Base-by-base conservation (phyloP, 2,888 invertebrate species). In the Alviniconcha strummeri region DNA sequence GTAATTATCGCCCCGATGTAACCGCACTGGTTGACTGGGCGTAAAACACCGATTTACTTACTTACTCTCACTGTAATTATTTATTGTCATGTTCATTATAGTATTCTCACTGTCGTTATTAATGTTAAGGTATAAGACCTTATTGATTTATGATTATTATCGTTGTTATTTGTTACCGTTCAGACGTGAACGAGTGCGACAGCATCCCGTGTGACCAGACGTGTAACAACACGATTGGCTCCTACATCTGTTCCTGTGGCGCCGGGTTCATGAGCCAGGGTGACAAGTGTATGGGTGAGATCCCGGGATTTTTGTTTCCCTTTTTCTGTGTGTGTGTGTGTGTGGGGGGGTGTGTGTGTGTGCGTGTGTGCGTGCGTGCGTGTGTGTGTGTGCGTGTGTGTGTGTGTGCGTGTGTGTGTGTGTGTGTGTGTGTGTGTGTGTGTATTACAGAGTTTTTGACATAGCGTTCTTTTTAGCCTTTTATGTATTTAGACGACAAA, bases 171-270 rank as follows among this genome's bases (percentile, higher is more conserved):
- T 55, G 36, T 72, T 36, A 78, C 3, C 54, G 36, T 60, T 36
- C 80, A 86, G 86, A 86, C 74, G 60, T 84, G 60, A 54, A 86
- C 60, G 86, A 86, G 69, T 86, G 86, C 67, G 17, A 55, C 76
- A 64, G 56, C n/a, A 83, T 60, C 54, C 83, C 83, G 5, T 86
- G 87, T 80, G 83, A 84, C 54, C 85, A 85, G 1, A 82, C 15
- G 11, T 88, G 88, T 75, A 82, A 56, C 9, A 83, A 87, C 77
- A 85, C 82, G 13, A 74, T 78, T 7, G 86, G 88, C 3, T 82
- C 83, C 36, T 87, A 85, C 81, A 80, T 55, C 7, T 87, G 87
- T 67, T 76, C 76, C 11, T 87, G 87, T 83, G n/a, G 11, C n/a
- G 5, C 3, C 17, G 87, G 86, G 4, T 87, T 86, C 72, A 9